Evolutionary conservation across 2,797 vertebrate species (phyloP).

Genomic region (Lacerta viridis): DNA sequence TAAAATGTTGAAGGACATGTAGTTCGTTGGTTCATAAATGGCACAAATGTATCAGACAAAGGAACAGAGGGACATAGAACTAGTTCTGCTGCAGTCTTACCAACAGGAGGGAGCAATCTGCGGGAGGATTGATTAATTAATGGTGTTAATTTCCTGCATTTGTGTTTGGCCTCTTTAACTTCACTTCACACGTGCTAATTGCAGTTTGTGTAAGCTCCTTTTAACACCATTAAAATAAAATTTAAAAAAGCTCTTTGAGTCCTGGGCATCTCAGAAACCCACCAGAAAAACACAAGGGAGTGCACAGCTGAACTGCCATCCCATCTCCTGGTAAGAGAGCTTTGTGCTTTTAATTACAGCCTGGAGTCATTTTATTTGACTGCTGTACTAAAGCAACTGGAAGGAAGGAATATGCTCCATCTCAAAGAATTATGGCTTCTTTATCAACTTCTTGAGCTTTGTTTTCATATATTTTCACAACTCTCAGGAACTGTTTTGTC

Average conservation of each 20-base stretch:
- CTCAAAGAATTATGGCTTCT: slow-evolving; percentile 58
- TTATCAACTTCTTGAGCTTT: slow-evolving; percentile 61
- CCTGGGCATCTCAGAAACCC: slow-evolving; percentile 52
- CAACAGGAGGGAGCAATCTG: slow-evolving; percentile 46
- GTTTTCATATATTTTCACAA: slow-evolving; percentile 59
- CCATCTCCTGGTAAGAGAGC: slow-evolving; percentile 71
- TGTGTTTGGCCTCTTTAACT: slow-evolving; percentile 59
- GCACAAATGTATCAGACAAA: slow-evolving; percentile 26
- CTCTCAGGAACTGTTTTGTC: slow-evolving; percentile 67
- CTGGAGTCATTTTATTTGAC: slow-evolving; percentile 64
- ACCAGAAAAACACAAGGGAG: slow-evolving; percentile 64
- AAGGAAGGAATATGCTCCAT: slow-evolving; percentile 53
- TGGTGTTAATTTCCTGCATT: slow-evolving; percentile 66
- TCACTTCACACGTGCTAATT: slow-evolving; percentile 64
- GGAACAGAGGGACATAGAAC: not conserved
- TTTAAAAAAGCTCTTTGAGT: slow-evolving; percentile 61
- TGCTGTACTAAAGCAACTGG: slow-evolving; percentile 71
- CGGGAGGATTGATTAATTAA: slow-evolving; percentile 71
- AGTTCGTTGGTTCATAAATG: not conserved
- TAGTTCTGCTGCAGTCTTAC: slow-evolving; percentile 42
- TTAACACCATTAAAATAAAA: slow-evolving; percentile 46
- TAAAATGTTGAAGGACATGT: not conserved
- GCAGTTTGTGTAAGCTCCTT: slow-evolving; percentile 65
- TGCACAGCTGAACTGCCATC: slow-evolving; percentile 64
- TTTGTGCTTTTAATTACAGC: slow-evolving; percentile 77